Evolutionary conservation across 2,888 invertebrate genomes (phyloP), one percentile per base, ranked within the genome.

Genomic region (Melinaea menophilus): DNA sequence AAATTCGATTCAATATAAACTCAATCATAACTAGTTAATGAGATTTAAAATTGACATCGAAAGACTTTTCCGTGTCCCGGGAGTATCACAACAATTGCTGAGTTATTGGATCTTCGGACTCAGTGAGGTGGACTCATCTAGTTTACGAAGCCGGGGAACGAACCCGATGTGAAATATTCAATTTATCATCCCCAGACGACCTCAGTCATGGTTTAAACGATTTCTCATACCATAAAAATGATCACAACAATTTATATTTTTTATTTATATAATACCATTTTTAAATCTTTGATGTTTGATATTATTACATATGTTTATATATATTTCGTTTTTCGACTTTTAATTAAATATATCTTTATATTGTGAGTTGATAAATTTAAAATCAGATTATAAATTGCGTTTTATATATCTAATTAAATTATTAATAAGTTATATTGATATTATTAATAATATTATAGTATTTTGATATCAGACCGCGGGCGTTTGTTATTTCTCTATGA

Each of bases 101-200:
- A 62, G 65, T 67, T 72, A 69, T 66, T 70, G 68, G 67, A 67
- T 66, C 64, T 64, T 64, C 61, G 63, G 61, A 61, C 65, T 56
- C 72, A 73, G 72, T 72, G 72, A 71, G 69, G 71, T 65, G 68
- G 59, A 66, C 61, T 71, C 68, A 70, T 71, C 70, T 70, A 70
- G 69, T 72, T 72, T 68, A 65, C 66, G 66, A 66, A 61, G 62
- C 65, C 58, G 58, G 66, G 64, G 66, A 60, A 71, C 69, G 70
- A 71, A 71, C 71, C 68, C 63, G 67, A 65, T 65, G 61, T 68
- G 63, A 69, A 70, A 71, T 69, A 70, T 72, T 69, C 66, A 65
- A 72, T 73, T 72, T 69, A 62, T 35, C 63, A 13, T 69, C 69
- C 69, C 69, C 55, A 56, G 61, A 64, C 61, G 66, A 58, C 58